A percentile compares a stretch with the other conserved stretches of the same genome.
phyloP scores from a whole-genome alignment of 2,888 invertebrate species.

The Siphlonurus alternatus region DNA sequence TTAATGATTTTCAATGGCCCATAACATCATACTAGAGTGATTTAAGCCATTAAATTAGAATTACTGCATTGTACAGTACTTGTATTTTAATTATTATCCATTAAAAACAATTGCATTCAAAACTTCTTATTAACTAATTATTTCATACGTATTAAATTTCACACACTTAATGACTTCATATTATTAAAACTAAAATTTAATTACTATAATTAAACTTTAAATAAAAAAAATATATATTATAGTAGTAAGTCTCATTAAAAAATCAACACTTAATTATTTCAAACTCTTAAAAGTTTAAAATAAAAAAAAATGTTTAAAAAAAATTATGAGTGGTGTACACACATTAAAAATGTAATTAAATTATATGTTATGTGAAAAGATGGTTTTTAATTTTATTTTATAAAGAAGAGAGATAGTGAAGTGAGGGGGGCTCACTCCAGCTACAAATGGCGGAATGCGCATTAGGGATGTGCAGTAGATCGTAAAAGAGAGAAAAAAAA shows the following conservation, averaged over 20 bases:
- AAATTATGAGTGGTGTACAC: neutral
- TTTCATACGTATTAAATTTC: too few relatives aligned
- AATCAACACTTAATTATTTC: neutral
- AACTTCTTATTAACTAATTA: too few relatives aligned
- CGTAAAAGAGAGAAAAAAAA: neutral
- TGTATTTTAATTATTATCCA: too few relatives aligned
- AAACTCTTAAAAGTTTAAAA: neutral
- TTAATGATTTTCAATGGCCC: too few relatives aligned
- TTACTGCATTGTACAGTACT: too few relatives aligned
- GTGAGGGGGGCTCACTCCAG: neutral
- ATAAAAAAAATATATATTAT: neutral
- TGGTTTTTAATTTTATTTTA: neutral
- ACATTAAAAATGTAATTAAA: neutral
- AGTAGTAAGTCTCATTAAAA: conserved; percentile 1
- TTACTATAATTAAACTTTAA: too few relatives aligned
- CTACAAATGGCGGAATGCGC: conserved; percentile 1
- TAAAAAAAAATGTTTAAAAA: neutral
- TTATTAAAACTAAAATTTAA: too few relatives aligned
- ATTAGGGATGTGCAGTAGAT: neutral
- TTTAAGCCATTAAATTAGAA: too few relatives aligned
- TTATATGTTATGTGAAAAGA: neutral
- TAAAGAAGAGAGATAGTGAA: neutral
- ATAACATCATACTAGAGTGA: too few relatives aligned
- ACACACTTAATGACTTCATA: too few relatives aligned
- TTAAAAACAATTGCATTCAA: too few relatives aligned